Evolutionary conservation across 2,888 invertebrate genomes (phyloP).

Genomic region (Amaurobius ferox): DNA sequence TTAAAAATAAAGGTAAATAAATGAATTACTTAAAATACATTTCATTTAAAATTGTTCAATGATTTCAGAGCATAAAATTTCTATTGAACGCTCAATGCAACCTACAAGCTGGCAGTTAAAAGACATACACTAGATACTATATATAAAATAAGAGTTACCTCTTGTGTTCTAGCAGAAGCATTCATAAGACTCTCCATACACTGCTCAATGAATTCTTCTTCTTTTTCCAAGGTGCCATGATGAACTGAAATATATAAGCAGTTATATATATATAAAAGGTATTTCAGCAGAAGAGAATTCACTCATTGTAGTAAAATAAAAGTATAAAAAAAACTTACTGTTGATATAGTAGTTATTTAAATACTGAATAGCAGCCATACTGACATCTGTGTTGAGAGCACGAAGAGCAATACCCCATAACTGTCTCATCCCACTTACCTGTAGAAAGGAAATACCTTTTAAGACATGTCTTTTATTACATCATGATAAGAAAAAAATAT

Average conservation of each 20-base stretch:
- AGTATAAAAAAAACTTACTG: conserved; percentile 75
- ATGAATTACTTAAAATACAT: too few relatives aligned
- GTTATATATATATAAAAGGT: too few relatives aligned
- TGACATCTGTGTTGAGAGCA: conserved; percentile 94
- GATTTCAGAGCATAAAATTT: too few relatives aligned
- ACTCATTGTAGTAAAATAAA: neutral
- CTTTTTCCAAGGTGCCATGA: conserved; percentile 88
- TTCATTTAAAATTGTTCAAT: too few relatives aligned
- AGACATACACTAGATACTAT: too few relatives aligned
- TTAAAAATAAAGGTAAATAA: too few relatives aligned
- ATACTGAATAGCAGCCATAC: conserved; percentile 95
- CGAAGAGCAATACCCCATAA: conserved; percentile 95
- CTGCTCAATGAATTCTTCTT: conserved; percentile 93
- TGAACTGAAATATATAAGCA: conserved; percentile 75
- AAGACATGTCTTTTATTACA: too few relatives aligned
- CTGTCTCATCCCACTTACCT: conserved; percentile 90
- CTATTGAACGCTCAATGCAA: too few relatives aligned
- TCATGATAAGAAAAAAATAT: too few relatives aligned
- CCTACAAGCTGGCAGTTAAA: neutral
- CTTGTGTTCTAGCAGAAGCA: conserved; percentile 80
- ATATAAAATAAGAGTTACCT: conserved; percentile 45
- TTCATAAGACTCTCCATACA: conserved; percentile 94
- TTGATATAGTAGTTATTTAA: conserved; percentile 96
- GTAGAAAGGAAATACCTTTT: neutral
- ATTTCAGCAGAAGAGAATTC: neutral